Conservation (phyloP, 2,113 vertebrate genomes). For the Pelecanoides urinatrix region DNA sequence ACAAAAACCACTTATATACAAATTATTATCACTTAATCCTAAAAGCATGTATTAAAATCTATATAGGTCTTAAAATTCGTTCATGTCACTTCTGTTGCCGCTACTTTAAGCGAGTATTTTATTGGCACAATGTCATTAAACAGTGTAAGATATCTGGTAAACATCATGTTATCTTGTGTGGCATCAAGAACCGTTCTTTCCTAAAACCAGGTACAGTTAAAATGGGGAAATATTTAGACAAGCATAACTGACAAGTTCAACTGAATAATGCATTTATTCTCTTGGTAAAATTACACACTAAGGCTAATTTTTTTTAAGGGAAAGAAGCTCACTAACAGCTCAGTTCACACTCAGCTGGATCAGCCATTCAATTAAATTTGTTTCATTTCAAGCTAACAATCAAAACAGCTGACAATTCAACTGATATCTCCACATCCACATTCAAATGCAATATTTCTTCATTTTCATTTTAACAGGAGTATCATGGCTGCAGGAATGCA, state of each 20-base stretch:
- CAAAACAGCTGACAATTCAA: constrained; percentile 1
- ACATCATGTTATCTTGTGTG: not conserved
- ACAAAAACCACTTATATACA: not conserved
- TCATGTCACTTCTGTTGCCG: not conserved
- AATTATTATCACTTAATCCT: not conserved
- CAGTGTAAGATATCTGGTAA: not conserved
- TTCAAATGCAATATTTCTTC: not conserved
- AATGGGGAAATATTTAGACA: not conserved
- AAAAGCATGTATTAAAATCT: not conserved
- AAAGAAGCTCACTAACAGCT: not conserved
- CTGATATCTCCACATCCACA: not conserved
- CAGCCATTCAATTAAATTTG: constrained; percentile 3
- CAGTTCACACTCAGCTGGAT: not conserved
- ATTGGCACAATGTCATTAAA: not conserved
- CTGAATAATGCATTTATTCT: not conserved
- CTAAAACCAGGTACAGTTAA: not conserved
- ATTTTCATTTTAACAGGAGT: not conserved
- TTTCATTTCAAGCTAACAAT: constrained; percentile 28
- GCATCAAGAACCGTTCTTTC: not conserved
- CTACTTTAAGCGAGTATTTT: not conserved
- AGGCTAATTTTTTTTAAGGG: not conserved
- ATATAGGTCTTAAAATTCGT: not conserved
- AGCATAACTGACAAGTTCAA: not conserved
- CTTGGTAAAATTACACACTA: not conserved
- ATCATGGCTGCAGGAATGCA: not conserved